A percentile compares a stretch with the other conserved stretches of the same genome.
These are phyloP conservation scores for Acrocephalus arundinaceus DNA, from an alignment of 2,113 vertebrate species.

Conservation along the genomic window DNA sequence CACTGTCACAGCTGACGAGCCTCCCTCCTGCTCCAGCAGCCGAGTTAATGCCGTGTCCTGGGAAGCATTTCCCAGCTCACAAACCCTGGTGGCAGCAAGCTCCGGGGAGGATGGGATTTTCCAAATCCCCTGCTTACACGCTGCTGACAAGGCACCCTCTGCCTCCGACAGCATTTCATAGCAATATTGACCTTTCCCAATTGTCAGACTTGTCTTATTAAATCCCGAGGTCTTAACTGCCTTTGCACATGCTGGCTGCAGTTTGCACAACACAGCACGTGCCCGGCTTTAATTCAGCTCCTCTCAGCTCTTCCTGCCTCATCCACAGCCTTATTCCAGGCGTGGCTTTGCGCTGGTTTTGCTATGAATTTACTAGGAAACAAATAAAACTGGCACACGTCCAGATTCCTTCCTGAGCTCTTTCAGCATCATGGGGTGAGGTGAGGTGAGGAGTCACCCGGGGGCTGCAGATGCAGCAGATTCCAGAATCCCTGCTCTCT, in stretches of 20 bases:
- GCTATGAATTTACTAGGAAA: not conserved
- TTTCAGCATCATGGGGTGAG: not conserved
- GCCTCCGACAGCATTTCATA: constrained; percentile 22
- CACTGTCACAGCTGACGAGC: fast-evolving
- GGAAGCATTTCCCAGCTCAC: not conserved
- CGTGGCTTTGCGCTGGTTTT: not conserved
- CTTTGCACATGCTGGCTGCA: constrained; percentile 25
- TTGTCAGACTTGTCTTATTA: constrained; percentile 53
- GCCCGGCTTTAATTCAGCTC: constrained; percentile 68
- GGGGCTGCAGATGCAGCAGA: not conserved
- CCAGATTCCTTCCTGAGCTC: not conserved
- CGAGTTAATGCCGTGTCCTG: fast-evolving
- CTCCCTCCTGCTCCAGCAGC: not conserved
- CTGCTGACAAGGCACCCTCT: constrained; percentile 12
- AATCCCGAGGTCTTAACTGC: constrained; percentile 64
- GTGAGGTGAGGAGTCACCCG: not conserved
- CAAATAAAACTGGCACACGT: not conserved
- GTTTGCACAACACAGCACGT: constrained; percentile 53
- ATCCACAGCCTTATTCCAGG: not conserved
- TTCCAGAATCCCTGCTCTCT: not conserved
- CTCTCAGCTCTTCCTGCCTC: not conserved
- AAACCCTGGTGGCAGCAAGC: not conserved
- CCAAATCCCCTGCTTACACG: not conserved
- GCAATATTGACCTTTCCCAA: constrained; percentile 64
- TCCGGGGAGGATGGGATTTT: not conserved